These are phyloP conservation scores for Ia io DNA, from an alignment of 2,113 vertebrate species.

Conservation along the genomic window DNA sequence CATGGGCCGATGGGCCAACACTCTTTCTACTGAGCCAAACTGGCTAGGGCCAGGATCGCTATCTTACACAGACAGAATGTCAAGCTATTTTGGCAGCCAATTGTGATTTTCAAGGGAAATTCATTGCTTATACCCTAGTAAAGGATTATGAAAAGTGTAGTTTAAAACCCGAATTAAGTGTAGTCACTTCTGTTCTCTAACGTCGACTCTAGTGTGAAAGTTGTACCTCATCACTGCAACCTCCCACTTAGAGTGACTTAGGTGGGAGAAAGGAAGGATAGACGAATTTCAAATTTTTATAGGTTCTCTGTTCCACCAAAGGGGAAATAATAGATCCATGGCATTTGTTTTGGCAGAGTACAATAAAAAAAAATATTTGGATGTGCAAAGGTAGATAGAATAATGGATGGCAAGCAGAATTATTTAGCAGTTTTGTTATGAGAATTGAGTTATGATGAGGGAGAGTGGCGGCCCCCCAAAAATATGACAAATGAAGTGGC, in stretches of 20 bases:
- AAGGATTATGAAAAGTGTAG: neutral
- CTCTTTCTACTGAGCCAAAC: too few species aligned
- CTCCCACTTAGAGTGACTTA: neutral
- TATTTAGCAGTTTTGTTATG: neutral
- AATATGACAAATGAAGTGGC: neutral
- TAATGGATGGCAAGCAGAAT: neutral
- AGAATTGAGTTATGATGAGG: neutral
- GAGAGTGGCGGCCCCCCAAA: neutral
- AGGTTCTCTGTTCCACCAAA: neutral
- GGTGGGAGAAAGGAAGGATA: neutral
- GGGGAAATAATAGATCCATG: neutral
- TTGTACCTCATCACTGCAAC: neutral
- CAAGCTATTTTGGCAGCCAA: conserved; percentile 1
- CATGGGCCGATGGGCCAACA: too few species aligned
- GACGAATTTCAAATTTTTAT: neutral
- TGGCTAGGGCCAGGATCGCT: too few species aligned
- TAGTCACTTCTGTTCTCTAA: neutral
- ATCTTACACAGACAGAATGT: neutral
- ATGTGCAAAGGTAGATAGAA: neutral
- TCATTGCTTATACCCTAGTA: neutral
- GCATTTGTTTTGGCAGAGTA: neutral
- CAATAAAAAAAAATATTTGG: neutral
- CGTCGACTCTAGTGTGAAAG: neutral
- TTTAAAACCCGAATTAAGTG: neutral
- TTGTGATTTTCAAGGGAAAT: neutral